Percentiles rank a stretch among this genome's conserved stretches.
Conservation (phyloP, 2,888 invertebrate genomes). For the Agrilus biguttatus region DNA sequence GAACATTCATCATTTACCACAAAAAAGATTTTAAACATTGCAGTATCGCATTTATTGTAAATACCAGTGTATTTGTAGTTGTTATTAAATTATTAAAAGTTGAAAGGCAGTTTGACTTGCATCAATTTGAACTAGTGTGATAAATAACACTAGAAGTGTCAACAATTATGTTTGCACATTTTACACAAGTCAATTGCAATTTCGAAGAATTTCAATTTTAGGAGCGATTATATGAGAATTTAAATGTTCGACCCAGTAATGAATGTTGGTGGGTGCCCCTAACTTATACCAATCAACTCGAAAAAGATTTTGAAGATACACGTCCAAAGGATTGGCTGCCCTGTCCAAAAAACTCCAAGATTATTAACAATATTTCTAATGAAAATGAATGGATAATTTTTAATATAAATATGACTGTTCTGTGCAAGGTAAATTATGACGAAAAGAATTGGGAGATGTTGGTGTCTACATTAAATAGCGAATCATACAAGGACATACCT, state of each 20-base stretch:
- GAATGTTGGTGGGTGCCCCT: constrained; percentile 51
- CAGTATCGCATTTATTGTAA: no score
- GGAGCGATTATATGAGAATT: constrained; percentile 7
- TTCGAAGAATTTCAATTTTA: no score
- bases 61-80: no score
- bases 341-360: constrained; percentile 19
- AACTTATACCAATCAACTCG: constrained; percentile 37
- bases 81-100: no score
- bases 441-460: constrained; percentile 57
- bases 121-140: no score
- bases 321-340: constrained; percentile 40
- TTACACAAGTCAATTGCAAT: no score
- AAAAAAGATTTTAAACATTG: no score
- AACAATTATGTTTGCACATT: no score
- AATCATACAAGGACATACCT: constrained; percentile 41
- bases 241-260: constrained; percentile 1
- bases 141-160: no score
- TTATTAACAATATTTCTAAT: constrained; percentile 25
- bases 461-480: constrained; percentile 38
- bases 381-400: constrained; percentile 53
- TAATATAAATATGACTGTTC: constrained; percentile 55
- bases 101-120: no score
- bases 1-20: no score
- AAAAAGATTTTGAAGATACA: constrained; percentile 36
- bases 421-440: constrained; percentile 68